Conservation (phyloP, 2,797 vertebrate species). For the Tragopan temminckii region DNA sequence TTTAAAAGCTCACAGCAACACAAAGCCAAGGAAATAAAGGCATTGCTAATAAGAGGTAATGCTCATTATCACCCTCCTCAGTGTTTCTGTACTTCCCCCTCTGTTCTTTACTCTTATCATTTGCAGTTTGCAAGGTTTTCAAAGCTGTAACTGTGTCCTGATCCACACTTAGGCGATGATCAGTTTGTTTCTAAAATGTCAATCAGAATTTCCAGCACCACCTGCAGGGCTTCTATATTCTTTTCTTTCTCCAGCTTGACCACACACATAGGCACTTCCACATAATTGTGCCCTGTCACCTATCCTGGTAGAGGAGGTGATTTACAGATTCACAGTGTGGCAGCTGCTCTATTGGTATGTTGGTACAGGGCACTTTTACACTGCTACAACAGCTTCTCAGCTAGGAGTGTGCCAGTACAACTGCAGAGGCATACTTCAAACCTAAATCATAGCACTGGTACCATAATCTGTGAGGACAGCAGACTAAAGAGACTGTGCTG, state of each 20-base stretch:
- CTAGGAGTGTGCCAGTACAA: background rate
- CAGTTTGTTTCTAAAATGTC: conserved; percentile 3
- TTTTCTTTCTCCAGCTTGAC: background rate
- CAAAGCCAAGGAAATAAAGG: background rate
- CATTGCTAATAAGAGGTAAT: background rate
- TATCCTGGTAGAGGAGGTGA: background rate
- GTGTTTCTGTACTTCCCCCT: background rate
- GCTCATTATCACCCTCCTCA: background rate
- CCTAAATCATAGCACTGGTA: background rate
- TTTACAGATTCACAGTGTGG: background rate
- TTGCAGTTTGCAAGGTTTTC: background rate
- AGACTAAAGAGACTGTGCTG: background rate
- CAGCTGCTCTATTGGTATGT: background rate
- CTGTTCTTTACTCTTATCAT: background rate
- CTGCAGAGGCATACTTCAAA: background rate
- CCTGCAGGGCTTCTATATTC: background rate
- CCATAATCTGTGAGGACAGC: background rate
- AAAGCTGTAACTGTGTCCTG: background rate
- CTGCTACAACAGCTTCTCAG: background rate
- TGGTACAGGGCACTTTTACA: background rate
- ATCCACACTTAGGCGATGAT: background rate
- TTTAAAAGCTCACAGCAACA: background rate
- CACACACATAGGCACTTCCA: background rate
- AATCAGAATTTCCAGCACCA: background rate
- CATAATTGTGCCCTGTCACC: background rate